These are phyloP conservation scores for Serinus canaria DNA, from an alignment of 2,113 vertebrate genomes.

Conservation along the genomic window DNA sequence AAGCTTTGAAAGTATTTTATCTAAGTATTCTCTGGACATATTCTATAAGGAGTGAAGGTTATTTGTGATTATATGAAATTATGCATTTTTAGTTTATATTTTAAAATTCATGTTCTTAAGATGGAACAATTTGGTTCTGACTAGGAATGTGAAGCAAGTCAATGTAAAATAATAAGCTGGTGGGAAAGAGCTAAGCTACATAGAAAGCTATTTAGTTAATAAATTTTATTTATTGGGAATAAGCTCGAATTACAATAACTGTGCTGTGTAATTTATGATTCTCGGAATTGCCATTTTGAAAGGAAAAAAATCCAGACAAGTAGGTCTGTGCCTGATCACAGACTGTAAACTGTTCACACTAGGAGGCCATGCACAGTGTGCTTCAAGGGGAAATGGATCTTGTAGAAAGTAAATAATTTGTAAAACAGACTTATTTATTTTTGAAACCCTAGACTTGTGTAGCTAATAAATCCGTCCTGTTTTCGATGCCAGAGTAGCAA, in stretches of 20 bases:
- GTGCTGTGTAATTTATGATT: conserved; percentile 64
- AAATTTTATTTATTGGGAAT: conserved; percentile 56
- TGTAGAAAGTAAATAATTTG: conserved; percentile 61
- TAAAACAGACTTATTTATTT: conserved; percentile 63
- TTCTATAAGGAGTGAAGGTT: neutral
- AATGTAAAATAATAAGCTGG: neutral
- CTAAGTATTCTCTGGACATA: neutral
- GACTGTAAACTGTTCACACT: conserved; percentile 20
- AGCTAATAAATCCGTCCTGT: conserved; percentile 15
- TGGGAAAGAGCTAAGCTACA: neutral
- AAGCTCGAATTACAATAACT: conserved; percentile 57
- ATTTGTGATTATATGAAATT: neutral
- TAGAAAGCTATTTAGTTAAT: conserved; percentile 27
- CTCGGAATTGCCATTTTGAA: conserved; percentile 60
- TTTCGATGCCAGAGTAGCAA: neutral
- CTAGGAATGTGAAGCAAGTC: neutral
- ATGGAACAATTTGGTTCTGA: neutral
- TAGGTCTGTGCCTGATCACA: conserved; percentile 38
- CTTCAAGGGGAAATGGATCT: conserved; percentile 38
- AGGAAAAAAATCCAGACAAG: neutral
- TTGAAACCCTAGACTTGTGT: conserved; percentile 30
- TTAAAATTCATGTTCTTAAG: neutral
- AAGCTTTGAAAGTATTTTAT: too few species aligned
- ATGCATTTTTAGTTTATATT: neutral
- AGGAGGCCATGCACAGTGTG: conserved; percentile 5